phyloP scores from a whole-genome alignment of 2,113 vertebrate species.

The Myanophis thanlyinensis region DNA sequence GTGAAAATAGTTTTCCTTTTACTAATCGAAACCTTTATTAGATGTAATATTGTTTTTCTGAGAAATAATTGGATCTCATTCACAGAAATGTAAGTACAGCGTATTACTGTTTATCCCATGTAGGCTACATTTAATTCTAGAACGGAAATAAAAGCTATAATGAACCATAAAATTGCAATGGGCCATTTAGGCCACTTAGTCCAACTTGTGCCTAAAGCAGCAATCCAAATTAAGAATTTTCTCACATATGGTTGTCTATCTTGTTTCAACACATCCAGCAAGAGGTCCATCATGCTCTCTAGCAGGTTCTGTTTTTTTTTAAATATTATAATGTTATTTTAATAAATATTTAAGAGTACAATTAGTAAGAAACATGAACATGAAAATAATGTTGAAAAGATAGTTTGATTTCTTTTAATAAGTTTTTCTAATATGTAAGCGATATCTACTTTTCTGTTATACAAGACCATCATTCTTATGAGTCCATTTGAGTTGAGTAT shows the following conservation, averaged over 20 bases:
- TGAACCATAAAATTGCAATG: not conserved
- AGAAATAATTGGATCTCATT: not conserved
- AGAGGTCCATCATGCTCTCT: not conserved
- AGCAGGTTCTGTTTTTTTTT: not conserved
- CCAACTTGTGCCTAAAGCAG: not conserved
- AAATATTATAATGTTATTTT: not conserved
- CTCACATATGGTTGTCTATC: not conserved
- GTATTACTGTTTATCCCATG: not conserved
- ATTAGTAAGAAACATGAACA: not conserved
- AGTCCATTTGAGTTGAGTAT: not conserved
- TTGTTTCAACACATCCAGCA: not conserved
- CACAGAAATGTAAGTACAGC: not conserved
- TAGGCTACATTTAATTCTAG: not conserved
- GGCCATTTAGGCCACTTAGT: not conserved
- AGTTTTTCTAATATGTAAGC: not conserved
- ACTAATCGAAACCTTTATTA: not conserved
- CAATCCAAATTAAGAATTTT: not conserved
- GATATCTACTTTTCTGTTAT: not conserved
- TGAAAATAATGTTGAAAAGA: not conserved
- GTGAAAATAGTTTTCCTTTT: not conserved
- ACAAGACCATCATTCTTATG: not conserved
- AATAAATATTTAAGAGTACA: not conserved
- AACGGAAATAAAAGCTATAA: not conserved
- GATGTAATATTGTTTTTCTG: not conserved
- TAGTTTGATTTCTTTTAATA: not conserved